A percentile compares a stretch with the other conserved stretches of the same genome.
phyloP scores from a whole-genome alignment of 2,888 invertebrate species.

The Schizotus pectinicornis region DNA sequence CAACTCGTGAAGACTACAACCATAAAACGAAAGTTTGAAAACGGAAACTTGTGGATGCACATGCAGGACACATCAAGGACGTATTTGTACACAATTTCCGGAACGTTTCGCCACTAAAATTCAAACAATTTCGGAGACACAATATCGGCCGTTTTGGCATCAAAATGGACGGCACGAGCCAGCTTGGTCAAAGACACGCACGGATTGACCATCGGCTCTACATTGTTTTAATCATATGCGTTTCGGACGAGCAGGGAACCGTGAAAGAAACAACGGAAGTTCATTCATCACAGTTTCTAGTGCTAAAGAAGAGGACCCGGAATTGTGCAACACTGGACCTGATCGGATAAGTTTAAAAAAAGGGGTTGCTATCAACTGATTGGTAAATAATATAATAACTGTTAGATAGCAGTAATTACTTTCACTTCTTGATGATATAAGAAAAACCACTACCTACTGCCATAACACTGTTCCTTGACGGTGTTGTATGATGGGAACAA shows the following conservation, averaged over 20 bases:
- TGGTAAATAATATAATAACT: too few species aligned
- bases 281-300: constrained; percentile 50
- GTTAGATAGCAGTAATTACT: too few species aligned
- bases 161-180: constrained; percentile 27
- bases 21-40: constrained; percentile 46
- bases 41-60: constrained; percentile 53
- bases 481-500: background rate
- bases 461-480: background rate
- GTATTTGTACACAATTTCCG: constrained; percentile 36
- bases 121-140: background rate
- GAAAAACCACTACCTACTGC: background rate
- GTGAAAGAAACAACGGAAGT: constrained; percentile 52
- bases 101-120: background rate
- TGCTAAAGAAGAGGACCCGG: constrained; percentile 19
- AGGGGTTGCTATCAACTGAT: background rate
- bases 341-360: constrained; percentile 6
- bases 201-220: constrained; percentile 47
- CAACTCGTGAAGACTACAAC: constrained; percentile 73
- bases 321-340: too few species aligned
- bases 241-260: constrained; percentile 50
- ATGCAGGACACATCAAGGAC: constrained; percentile 55
- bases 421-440: background rate
- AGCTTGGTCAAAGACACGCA: constrained; percentile 39
- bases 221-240: constrained; percentile 47
- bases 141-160: background rate